Evolutionary conservation across 2,113 vertebrate genomes (phyloP), one percentile per base, ranked within the genome.

Genomic region (Corythoichthys haematopterus): DNA sequence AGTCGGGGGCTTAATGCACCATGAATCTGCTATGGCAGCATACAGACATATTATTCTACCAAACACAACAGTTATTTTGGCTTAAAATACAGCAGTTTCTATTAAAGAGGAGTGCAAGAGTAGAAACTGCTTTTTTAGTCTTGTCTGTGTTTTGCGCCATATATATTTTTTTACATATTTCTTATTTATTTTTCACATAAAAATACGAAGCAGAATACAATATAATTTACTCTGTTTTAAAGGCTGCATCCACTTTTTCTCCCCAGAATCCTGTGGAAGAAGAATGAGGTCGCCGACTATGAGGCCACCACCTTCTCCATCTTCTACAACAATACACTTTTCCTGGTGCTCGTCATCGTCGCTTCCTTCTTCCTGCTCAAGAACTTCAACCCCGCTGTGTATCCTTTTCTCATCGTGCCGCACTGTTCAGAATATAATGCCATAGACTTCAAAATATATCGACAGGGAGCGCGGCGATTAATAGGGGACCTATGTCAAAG

Each of bases 301-400:
- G 97, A 99, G 87, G 97, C 97, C 8, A 99, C 97, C 40, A 98
- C 97, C 50, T 99, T 99, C 84, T 99, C 97, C 80, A 99, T 99
- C 91, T 99, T 99, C 87, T 99, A 99, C 88, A 99, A 99, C 90
- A 99, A 99, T 83, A 98, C 96, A 0, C 91, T 99, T 3, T 99
- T 99, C 78, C 91, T 99, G 72, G 93, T 99, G 45, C 87, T 99
- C 70, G 94, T 99, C 84, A 95, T 99, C 69, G 66, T 98, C 0
- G 95, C 96, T 55, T 99, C 97, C 8, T 99, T 98, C 86, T 99
- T 99, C 74, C 82, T 99, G 76, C 80, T 99, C 85, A 98, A 94
- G 94, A 98, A 97, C 90, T 98, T 99, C 93, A 98, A 98, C 87
- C 97, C 97, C 56, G 96, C 95, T 0, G 96, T 99, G 97, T 99